Evolutionary conservation across 2,888 invertebrate species (phyloP), one percentile per base, ranked within the genome.

Genomic region (Caenorhabditis japonica): DNA sequence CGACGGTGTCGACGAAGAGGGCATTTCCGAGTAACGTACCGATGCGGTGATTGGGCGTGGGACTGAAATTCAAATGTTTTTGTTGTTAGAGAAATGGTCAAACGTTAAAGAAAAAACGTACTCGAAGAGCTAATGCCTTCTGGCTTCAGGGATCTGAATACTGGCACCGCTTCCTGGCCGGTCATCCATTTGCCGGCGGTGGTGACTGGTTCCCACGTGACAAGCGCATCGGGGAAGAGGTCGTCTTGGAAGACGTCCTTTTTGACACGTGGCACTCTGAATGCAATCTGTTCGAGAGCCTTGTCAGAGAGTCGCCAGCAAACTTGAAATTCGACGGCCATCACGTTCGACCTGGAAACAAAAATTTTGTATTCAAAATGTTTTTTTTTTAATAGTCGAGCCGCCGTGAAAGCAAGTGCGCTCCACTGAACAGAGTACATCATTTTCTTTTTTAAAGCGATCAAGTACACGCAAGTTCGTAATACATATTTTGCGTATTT

Each of bases 241-340:
- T 97, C 97, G 89, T 97, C 95, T 92, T 97, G 97, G 91, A 97
- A 97, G 77, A 94, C 91, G 88, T 95, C 95, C 86, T 92, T 93
- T 95, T 95, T 96, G 87, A 95, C 94, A 88, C 97, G 92, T 34
- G 97, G 97, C 76, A 97, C 96, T 13, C 94, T 94, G 89, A 97
- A 97, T 46, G 94, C 94, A 55, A 97, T 90, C 0, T 94, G 94
- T 88, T 97, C 96, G 73, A 97, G 92, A 21, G 93, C 93, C 76
- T 93, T 94, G 84, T 94, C 94, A n/a, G 95, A 95, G 68, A 97
- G 91, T 80, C 96, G 91, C 81, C 94, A 91, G n/a, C 94, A 94
- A 81, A 93, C 92, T n/a, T 94, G 95, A 88, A 97, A 96, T 88
- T 97, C 97, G 27, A 97, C 95, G 79, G 77, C 77, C 79, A 78